These are phyloP conservation scores for Plecotus auritus DNA, from an alignment of 2,113 vertebrate species.

Conservation along the genomic window DNA sequence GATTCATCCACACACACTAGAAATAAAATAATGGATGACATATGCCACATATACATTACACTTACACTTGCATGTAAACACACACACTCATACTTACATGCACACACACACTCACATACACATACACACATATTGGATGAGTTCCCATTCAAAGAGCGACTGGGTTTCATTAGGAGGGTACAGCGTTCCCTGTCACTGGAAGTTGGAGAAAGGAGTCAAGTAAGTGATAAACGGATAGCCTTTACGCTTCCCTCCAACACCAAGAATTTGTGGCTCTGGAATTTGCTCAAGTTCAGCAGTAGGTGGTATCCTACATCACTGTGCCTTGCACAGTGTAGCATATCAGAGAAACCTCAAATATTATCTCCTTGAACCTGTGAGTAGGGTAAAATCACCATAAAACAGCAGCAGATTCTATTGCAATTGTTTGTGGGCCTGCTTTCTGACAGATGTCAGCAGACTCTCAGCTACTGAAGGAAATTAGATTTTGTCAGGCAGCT, in stretches of 20 bases:
- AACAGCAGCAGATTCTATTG: not conserved
- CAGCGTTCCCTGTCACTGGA: not conserved
- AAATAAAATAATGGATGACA: not conserved
- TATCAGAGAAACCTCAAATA: not conserved
- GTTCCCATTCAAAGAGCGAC: not conserved
- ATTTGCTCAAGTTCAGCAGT: not conserved
- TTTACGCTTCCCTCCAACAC: not conserved
- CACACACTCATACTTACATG: not conserved
- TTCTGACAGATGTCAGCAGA: not conserved
- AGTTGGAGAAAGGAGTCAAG: not conserved
- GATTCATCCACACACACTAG: not conserved
- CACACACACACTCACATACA: not conserved
- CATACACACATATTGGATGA: not conserved
- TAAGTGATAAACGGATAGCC: not conserved
- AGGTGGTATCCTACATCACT: not conserved
- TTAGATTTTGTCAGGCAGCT: not conserved
- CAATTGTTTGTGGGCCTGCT: not conserved
- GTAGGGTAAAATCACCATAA: not conserved
- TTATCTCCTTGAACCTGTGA: not conserved
- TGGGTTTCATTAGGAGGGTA: not conserved
- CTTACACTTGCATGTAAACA: not conserved
- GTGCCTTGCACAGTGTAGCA: not conserved
- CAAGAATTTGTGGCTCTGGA: not conserved
- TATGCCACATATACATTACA: not conserved
- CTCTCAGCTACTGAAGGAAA: not conserved